Evolutionary conservation across 2,113 vertebrate species (phyloP), one percentile per base, ranked within the genome.

Genomic region (Puntigrus tetrazona): DNA sequence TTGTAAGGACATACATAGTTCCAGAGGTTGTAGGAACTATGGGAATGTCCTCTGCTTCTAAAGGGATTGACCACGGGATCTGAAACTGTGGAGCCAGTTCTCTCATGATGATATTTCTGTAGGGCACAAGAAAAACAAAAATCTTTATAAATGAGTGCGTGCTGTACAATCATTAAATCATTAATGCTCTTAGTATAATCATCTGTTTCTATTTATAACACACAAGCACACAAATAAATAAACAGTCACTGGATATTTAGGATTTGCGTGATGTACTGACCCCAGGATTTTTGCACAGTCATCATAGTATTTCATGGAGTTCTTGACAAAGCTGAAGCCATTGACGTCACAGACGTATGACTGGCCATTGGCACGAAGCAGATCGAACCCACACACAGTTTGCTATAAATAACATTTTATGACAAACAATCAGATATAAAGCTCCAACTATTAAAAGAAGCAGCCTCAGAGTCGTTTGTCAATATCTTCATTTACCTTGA

Each of bases 331-430:
- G 92, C 96, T 97, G 92, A 97, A 97, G 85, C 96, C 96, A 81
- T 97, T 97, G 73, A 97, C 96, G 78, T 97, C 96, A 89, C 96
- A 97, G 50, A 97, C 96, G 70, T 97, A 97, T n/a, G 96, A 97
- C 79, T 97, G 96, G 74, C 96, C 96, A 86, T 95, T 97, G 88
- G 96, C 96, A 87, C 96, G 95, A 38, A 97, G 92, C 57, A 97
- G 92, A 91, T 97, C 96, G 91, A 97, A 97, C 75, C 96, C 96
- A 92, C 96, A 97, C 87, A 97, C 96, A 10, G 96, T 97, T 97
- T 97, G 96, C 96, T 47, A 47, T 47, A 47, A 47, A n/a, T n/a
- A n/a, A n/a, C n/a, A n/a, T n/a, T 7, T 38, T 41, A 61, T 47
- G 14, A 47, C 57, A n/a, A 61, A 13, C 10, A 27, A 27, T 61